Conservation (phyloP, 2,113 vertebrate species). For the Empidonax traillii region DNA sequence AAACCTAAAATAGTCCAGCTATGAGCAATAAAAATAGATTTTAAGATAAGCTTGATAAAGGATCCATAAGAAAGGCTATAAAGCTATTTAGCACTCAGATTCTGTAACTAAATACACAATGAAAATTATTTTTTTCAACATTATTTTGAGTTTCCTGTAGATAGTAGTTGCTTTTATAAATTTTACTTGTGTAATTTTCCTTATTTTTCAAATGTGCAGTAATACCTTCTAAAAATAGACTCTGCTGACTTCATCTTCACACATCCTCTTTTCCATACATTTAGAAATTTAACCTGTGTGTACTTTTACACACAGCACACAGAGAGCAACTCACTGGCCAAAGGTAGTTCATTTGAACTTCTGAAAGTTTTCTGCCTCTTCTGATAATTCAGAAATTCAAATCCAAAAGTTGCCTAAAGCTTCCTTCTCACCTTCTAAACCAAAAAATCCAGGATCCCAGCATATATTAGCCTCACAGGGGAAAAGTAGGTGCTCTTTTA, state of each 20-base stretch:
- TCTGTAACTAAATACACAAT: not conserved
- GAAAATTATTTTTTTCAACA: not conserved
- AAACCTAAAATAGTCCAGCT: not conserved
- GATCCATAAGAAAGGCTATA: not conserved
- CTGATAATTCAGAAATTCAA: not conserved
- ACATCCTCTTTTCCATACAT: not conserved
- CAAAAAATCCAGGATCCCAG: not conserved
- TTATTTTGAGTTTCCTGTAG: not conserved
- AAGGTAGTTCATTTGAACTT: not conserved
- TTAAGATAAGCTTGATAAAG: not conserved
- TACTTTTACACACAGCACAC: not conserved
- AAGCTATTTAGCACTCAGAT: not conserved
- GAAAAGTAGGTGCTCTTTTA: not conserved
- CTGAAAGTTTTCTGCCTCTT: not conserved
- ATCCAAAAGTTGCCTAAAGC: not conserved
- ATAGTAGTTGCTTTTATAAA: not conserved
- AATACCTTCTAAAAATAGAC: not conserved
- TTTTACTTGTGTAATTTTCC: not conserved
- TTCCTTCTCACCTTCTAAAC: not conserved
- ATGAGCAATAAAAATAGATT: slow-evolving; percentile 7
- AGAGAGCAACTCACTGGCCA: not conserved
- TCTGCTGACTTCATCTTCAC: not conserved
- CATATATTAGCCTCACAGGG: not conserved
- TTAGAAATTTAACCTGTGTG: not conserved
- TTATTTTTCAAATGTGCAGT: not conserved